These are phyloP conservation scores for Neopipo cinnamomea DNA, from an alignment of 2,113 vertebrate species.

Conservation along the genomic window DNA sequence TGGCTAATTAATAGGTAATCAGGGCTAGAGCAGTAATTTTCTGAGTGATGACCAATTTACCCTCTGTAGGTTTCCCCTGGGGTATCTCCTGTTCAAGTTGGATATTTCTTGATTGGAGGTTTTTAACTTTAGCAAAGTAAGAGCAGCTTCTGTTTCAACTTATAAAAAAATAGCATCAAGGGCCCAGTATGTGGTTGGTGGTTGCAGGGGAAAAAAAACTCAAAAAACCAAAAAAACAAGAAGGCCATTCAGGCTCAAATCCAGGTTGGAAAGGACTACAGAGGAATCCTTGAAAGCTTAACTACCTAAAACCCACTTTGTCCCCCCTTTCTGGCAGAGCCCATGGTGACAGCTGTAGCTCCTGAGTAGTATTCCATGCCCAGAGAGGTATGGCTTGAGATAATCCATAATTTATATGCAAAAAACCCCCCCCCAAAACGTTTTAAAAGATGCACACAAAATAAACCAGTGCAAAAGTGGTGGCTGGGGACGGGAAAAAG, in stretches of 20 bases:
- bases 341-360: background rate
- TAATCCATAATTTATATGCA: background rate
- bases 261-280: background rate
- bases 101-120: background rate
- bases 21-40: background rate
- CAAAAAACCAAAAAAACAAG: background rate
- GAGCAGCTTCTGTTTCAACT: background rate
- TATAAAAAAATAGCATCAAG: background rate
- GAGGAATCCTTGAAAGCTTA: background rate
- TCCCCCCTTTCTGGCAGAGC: background rate
- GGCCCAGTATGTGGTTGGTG: background rate
- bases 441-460: background rate
- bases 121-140: background rate
- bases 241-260: background rate
- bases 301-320: background rate
- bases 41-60: background rate
- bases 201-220: background rate
- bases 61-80: background rate
- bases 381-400: background rate
- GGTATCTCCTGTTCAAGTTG: background rate
- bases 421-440: background rate
- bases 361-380: background rate
- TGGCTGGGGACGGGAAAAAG: background rate
- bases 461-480: background rate
- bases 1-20: conserved; percentile 8